Percentiles rank a stretch among this genome's conserved stretches.
These are phyloP conservation scores for Griposia aprilina DNA, from an alignment of 2,888 invertebrate genomes.

Conservation along the genomic window DNA sequence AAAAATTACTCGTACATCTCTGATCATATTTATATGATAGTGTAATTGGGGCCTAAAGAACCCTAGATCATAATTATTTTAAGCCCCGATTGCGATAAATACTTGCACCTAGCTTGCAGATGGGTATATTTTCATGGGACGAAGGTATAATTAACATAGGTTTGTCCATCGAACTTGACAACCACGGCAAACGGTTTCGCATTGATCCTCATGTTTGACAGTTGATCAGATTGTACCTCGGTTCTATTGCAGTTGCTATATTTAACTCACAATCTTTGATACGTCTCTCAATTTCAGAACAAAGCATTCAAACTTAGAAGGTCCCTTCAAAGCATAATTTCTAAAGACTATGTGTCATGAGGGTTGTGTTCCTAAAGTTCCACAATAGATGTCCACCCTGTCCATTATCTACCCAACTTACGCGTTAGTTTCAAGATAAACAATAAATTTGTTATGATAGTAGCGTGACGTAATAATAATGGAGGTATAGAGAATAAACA, in stretches of 20 bases:
- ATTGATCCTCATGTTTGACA: constrained; percentile 17
- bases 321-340: constrained; percentile 49
- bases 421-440: constrained; percentile 45
- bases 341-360: constrained; percentile 54
- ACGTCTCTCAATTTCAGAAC: constrained; percentile 31
- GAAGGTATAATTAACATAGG: background rate
- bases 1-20: no score
- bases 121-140: background rate
- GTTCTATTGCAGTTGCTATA: background rate
- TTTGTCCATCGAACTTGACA: background rate
- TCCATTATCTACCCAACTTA: constrained; percentile 44
- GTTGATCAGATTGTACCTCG: background rate
- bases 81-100: background rate
- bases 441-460: constrained; percentile 28
- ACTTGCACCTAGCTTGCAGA: background rate
- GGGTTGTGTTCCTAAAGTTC: constrained; percentile 46
- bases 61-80: background rate
- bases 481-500: background rate
- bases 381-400: constrained; percentile 34
- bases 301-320: constrained; percentile 33
- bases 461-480: constrained; percentile 8
- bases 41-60: background rate
- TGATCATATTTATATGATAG: no score
- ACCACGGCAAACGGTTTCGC: background rate
- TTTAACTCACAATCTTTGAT: background rate